Evolutionary conservation across 2,797 vertebrate species (phyloP), one percentile per base, ranked within the genome.

Genomic region (Tokudaia muenninki): DNA sequence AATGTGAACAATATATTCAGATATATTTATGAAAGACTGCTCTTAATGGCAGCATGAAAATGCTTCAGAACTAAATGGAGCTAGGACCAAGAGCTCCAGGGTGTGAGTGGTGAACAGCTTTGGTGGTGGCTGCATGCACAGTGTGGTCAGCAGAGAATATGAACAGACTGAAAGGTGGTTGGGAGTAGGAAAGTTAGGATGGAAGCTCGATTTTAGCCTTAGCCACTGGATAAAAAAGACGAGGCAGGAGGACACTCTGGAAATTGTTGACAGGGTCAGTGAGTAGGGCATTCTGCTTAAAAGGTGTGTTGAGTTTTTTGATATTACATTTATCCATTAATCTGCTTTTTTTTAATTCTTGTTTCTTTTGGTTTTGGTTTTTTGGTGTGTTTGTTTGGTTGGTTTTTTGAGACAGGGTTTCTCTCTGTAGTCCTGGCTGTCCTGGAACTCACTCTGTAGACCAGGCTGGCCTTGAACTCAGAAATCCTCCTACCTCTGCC

Each of bases 21-120:
- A 92, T 37, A 21, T 75, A 14, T 67, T 75, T 94, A 63, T 83
- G 88, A 91, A 80, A 67, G 74, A 82, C 89, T 80, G 29, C 6
- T 90, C 21, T 80, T 72, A 41, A 8, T 16, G 47, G 24, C 4
- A 44, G 3, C 12, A 6, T 21, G 47, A 34, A 91, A 41, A 89
- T 52, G 7, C 19, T n/a, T 72, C 57, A 59, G 34, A 59, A 17
- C 13, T 67, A 59, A 55, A n/a, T 1, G 47, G 92, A 59, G 9
- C 34, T 41, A 50, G 89, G 37, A 50, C 77, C 1, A 12, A 72
- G 88, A 61, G 79, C 84, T 21, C 52, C 4, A 67, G 91, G 21
- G 24, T 72, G 31, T 3, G 37, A 74, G 44, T 3, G 8, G 17
- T 47, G 50, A 21, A 26, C 22, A 59, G 21, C 44, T 29, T 0